These are phyloP conservation scores for Coptodon bakossiorum DNA, from an alignment of 2,113 vertebrate species.

Conservation along the genomic window DNA sequence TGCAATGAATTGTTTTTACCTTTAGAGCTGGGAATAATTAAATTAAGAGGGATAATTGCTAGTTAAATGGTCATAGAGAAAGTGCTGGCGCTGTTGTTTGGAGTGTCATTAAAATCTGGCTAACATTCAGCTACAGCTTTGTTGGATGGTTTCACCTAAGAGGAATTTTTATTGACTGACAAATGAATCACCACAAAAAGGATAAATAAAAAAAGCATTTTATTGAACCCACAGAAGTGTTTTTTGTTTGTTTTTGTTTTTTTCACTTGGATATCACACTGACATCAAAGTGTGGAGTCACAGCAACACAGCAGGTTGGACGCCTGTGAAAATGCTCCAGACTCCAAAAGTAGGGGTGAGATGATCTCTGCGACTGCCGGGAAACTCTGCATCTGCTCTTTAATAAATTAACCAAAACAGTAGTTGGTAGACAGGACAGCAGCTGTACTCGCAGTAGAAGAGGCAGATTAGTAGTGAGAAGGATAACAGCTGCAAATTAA, in stretches of 20 bases:
- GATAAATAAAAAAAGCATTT: not conserved
- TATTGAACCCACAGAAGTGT: not conserved
- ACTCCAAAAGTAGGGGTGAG: not conserved
- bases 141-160: not conserved
- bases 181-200: not conserved
- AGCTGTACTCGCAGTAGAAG: conserved; percentile 19
- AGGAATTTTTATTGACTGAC: not conserved
- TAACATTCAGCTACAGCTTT: not conserved
- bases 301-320: not conserved
- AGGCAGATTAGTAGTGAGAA: conserved; percentile 34
- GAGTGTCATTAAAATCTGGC: not conserved
- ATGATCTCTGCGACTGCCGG: not conserved
- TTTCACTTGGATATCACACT: not conserved
- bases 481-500: conserved; percentile 51
- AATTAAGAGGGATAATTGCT: not conserved
- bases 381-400: not conserved
- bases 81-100: not conserved
- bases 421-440: not conserved
- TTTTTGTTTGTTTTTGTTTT: not conserved
- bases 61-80: not conserved
- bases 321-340: not conserved
- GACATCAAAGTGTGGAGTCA: not conserved
- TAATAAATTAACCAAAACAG: not conserved
- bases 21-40: not conserved
- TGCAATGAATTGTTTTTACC: not conserved